Base-by-base conservation (phyloP, 2,888 invertebrate species). In the Sipha maydis region DNA sequence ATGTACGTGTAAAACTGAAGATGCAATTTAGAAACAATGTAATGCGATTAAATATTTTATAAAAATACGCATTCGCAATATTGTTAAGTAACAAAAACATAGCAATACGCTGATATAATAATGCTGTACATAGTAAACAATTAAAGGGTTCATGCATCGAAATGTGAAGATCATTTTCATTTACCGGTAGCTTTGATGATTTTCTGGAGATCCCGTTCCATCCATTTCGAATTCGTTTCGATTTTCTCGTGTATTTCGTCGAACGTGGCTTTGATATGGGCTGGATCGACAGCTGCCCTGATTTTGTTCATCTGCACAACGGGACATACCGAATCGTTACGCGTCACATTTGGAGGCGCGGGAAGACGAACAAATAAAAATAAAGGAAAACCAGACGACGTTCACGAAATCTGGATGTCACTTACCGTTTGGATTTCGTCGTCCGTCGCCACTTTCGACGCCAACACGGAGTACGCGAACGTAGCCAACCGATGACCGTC, bases 141-240 rank as follows among this genome's bases (percentile, higher is more conserved):
- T 14, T 48, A 0, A 7, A 25, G 61, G 21, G 61, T 21, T 61
- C 8, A 21, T 17, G n/a, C n/a, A 17, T 38, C 14, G 48, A 48
- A 48, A 48, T 48, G 14, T 69, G 31, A 2, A 4, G 28, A 28
- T 3, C 69, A 21, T 4, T 61, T 69, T 48, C 21, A 41, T 41
- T 82, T 56, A 4, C 76, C n/a, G 17, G 78, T 48, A 2, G 85
- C 85, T 7, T 34, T 48, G 11, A 54, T 34, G 11, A 85, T 85
- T 54, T 54, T 31, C 34, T 78, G 19, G n/a, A 54, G 69, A 69
- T 85, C 85, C n/a, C 85, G 48, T n/a, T 71, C 54, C 54, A 78
- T 78, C 85, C 85, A 85, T 9, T 34, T n/a, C 17, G 54, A 0
- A 34, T 78, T 78, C 17, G 85, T 54, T n/a, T 48, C 25, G 54